Base-by-base conservation (phyloP, 1,140 invertebrate genomes). In the Oscheius sp. region DNA sequence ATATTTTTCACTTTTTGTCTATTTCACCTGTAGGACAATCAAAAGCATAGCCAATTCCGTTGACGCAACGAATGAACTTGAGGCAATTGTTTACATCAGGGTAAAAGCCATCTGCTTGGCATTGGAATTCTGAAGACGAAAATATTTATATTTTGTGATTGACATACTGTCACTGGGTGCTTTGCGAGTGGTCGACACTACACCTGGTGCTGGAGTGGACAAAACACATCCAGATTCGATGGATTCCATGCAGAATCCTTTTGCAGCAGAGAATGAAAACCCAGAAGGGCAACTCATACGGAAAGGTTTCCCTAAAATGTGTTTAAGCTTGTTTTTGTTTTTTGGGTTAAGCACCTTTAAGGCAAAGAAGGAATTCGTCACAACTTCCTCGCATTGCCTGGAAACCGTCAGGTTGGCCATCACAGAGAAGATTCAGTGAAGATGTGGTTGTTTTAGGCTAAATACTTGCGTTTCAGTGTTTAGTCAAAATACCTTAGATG, bases 1-100 rank as follows among this genome's bases (percentile, higher is more conserved):
- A 23, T 23, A 1, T 59, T 59, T 59, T 59, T 10, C 29, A 13
- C 20, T 59, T 23, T 15, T 59, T 28, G 1, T 59, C 10, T 31
- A 23, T 15, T 15, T 59, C 23, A 67, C 29, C 62, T 13, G 45
- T 45, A 1, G 75, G 68, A 42, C 75, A 77, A 7, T 63, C 65
- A 26, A 77, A 75, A 1, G 61, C 45, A 42, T 75, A 75, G 23
- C 74, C 35, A 20, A 75, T 49, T 20, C 73, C 73, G 32, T 75
- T 68, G 1, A 74, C 71, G 55, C 75, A 77, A 1, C 75, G 35
- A 35, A 45, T 74, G 63, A 75, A 77, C 28, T 63, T 73, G 28
- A 58, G 49, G 35, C 75, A 77, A 35, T 69, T 52, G 7, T 18
- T 46, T 15, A 46, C 36, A 64, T 77, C 75, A 3, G 45, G 34